Conservation (phyloP, 2,888 invertebrate genomes). For the Caenorhabditis sp. region DNA sequence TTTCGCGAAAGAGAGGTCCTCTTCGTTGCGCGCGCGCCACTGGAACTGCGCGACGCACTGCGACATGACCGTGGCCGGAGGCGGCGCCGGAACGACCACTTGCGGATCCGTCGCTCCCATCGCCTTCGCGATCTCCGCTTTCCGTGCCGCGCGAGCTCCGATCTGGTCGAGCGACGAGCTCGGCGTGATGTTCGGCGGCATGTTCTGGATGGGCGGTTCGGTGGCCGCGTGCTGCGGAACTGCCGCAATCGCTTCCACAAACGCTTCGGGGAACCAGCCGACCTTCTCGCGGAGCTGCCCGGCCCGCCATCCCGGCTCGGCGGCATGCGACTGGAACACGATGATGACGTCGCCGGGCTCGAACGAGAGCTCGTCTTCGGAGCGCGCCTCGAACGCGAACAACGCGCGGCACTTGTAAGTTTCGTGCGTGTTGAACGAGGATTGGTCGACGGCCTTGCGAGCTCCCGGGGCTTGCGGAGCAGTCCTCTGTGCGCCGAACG, state of each 20-base stretch:
- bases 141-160: slow-evolving; percentile 22
- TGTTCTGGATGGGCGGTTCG: slow-evolving; percentile 67
- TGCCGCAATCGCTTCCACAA: slow-evolving; percentile 79
- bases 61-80: slow-evolving; percentile 42
- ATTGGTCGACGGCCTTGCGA: slow-evolving; percentile 27
- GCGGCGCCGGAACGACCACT: not conserved
- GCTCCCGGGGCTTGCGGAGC: not conserved
- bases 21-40: slow-evolving; percentile 83
- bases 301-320: slow-evolving; percentile 97
- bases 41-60: slow-evolving; percentile 80
- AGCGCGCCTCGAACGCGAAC: slow-evolving; percentile 93
- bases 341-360: slow-evolving; percentile 88
- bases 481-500: slow-evolving; percentile 12
- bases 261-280: slow-evolving; percentile 80
- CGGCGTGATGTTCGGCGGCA: slow-evolving; percentile 68
- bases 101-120: not conserved
- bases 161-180: slow-evolving; percentile 67
- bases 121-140: slow-evolving; percentile 46
- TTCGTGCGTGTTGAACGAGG: slow-evolving; percentile 78
- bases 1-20: slow-evolving; percentile 83
- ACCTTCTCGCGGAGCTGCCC: slow-evolving; percentile 89
- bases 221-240: slow-evolving; percentile 37
- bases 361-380: slow-evolving; percentile 82
- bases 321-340: slow-evolving; percentile 86
- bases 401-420: slow-evolving; percentile 87